These are phyloP conservation scores for Antennarius striatus DNA, from an alignment of 2,113 vertebrate species.

Conservation along the genomic window DNA sequence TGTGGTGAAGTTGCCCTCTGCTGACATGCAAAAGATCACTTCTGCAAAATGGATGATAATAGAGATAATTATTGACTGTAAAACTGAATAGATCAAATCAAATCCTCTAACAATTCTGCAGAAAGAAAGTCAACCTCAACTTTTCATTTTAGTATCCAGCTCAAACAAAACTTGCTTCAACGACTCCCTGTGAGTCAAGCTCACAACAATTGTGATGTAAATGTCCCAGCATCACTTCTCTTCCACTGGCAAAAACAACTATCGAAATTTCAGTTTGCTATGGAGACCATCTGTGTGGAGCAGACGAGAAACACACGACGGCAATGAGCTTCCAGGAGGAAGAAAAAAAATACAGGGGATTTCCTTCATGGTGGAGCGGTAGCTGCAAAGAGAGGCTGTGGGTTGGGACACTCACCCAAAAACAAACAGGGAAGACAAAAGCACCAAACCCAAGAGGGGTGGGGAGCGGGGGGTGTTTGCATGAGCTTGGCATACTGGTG, in stretches of 20 bases:
- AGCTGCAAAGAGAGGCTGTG: conserved; percentile 27
- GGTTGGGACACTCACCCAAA: conserved; percentile 41
- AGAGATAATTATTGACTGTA: too few species aligned
- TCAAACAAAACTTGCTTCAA: conserved; percentile 43
- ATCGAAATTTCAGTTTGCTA: conserved; percentile 49
- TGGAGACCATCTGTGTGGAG: conserved; percentile 63
- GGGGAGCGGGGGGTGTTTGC: background rate
- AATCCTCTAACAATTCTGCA: too few species aligned
- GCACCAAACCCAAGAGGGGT: conserved; percentile 2
- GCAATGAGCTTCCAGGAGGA: conserved; percentile 24
- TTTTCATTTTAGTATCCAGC: conserved; percentile 28
- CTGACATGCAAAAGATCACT: too few species aligned
- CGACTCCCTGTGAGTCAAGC: conserved; percentile 43
- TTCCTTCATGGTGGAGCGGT: conserved; percentile 47
- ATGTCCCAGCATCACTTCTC: conserved; percentile 27
- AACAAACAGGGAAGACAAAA: conserved; percentile 54
- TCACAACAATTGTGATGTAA: conserved; percentile 23
- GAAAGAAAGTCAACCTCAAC: conserved; percentile 7
- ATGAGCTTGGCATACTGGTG: conserved; percentile 33
- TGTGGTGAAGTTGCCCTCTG: too few species aligned
- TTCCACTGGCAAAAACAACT: conserved; percentile 55
- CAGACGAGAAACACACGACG: conserved; percentile 29
- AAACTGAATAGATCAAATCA: too few species aligned
- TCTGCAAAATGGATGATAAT: background rate
- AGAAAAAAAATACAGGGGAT: conserved; percentile 42